Conservation (phyloP, 2,797 vertebrate genomes). For the Siniperca undulata region DNA sequence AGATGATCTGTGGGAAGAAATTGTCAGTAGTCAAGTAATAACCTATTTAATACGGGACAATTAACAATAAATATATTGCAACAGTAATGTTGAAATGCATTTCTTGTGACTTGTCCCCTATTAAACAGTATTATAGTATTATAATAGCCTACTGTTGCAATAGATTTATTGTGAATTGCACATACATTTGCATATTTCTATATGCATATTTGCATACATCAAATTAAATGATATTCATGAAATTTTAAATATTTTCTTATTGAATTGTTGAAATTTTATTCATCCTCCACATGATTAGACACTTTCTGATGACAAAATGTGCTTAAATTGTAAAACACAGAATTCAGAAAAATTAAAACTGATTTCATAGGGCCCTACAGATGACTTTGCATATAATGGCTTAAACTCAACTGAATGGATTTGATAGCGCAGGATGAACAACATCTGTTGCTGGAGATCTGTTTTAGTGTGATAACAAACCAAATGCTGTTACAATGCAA, state of each 20-base stretch:
- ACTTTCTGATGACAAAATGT: neutral
- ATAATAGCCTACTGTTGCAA: no score
- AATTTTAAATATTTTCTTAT: neutral
- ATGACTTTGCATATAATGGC: slow-evolving; percentile 43
- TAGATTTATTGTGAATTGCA: no score
- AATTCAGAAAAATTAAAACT: neutral
- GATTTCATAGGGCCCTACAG: no score
- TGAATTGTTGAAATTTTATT: no score
- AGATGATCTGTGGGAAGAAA: no score
- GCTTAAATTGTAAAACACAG: neutral
- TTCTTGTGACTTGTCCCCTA: no score
- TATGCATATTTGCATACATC: neutral
- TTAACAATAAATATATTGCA: no score
- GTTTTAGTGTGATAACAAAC: slow-evolving; percentile 67
- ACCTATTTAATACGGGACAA: no score
- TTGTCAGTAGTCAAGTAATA: no score
- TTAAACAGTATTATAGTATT: no score
- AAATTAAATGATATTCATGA: neutral
- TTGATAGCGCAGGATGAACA: slow-evolving; percentile 64
- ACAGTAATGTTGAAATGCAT: no score
- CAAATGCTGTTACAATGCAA: slow-evolving; percentile 52
- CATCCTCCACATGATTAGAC: neutral
- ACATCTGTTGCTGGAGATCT: slow-evolving; percentile 49
- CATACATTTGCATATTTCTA: no score
- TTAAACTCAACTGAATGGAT: slow-evolving; percentile 57